A percentile compares a stretch with the other conserved stretches of the same genome.
phyloP scores from a whole-genome alignment of 1,140 invertebrate species.

The Eupristina koningsbergeri region DNA sequence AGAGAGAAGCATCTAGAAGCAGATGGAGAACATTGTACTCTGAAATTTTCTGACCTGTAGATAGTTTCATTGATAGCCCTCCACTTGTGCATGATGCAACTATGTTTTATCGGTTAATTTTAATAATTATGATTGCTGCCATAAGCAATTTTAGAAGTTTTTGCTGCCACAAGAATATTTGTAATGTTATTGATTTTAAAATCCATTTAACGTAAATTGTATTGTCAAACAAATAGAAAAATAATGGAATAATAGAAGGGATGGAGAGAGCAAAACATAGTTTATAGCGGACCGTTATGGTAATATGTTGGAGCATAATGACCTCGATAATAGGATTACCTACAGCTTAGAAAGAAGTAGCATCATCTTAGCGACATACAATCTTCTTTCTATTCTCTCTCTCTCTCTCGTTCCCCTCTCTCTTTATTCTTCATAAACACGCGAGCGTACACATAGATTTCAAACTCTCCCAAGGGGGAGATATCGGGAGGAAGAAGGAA shows the following conservation, averaged over 20 bases:
- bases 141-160: not conserved
- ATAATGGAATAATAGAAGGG: constrained; percentile 10
- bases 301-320: constrained; percentile 68
- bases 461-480: not conserved
- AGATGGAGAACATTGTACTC: not conserved
- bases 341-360: constrained; percentile 51
- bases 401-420: too few relatives aligned
- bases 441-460: not conserved
- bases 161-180: not conserved
- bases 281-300: constrained; percentile 66
- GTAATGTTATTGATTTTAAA: not conserved
- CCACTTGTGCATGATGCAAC: constrained; percentile 15
- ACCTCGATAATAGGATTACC: constrained; percentile 65
- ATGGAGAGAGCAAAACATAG: constrained; percentile 50
- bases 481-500: too few relatives aligned
- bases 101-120: not conserved
- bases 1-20: not conserved
- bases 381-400: not conserved
- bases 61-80: not conserved
- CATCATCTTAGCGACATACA: not conserved
- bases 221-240: not conserved
- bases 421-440: not conserved
- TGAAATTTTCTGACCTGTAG: constrained; percentile 14
- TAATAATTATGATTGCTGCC: constrained; percentile 14
- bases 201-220: too few relatives aligned